A percentile compares a stretch with the other conserved stretches of the same genome.
Conservation (phyloP, 2,888 invertebrate species). For the Drosophila demipolita region DNA sequence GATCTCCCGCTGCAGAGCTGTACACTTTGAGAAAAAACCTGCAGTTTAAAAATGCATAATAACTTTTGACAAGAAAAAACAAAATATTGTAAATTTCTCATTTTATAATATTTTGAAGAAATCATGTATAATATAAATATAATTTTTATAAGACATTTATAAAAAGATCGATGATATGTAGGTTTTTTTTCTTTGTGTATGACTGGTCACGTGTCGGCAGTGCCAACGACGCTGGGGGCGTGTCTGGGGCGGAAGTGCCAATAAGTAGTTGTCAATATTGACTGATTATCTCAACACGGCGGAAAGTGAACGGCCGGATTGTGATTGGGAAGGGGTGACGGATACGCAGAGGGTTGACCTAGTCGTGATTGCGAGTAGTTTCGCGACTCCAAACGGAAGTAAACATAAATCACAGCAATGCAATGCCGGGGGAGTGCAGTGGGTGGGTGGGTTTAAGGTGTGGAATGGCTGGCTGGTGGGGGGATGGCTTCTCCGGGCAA, state of each 20-base stretch:
- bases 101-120: neutral
- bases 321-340: neutral
- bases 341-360: conserved; percentile 21
- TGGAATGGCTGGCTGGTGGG: too few relatives aligned
- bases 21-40: neutral
- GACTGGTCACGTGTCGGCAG: conserved; percentile 57
- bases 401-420: conserved; percentile 74
- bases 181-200: neutral
- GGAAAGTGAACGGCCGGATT: conserved; percentile 31
- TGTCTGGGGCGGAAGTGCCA: conserved; percentile 79
- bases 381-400: conserved; percentile 66
- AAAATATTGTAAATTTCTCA: neutral
- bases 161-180: neutral
- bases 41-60: neutral
- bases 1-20: conserved; percentile 23
- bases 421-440: neutral
- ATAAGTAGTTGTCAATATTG: conserved; percentile 85
- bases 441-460: neutral
- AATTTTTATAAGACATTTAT: neutral
- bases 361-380: conserved; percentile 73
- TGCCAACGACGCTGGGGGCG: conserved; percentile 24
- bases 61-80: neutral
- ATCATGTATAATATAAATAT: neutral
- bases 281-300: conserved; percentile 81
- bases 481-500: conserved; percentile 29